Conservation (phyloP, 2,888 invertebrate species). For the Physocephala rufipes region DNA sequence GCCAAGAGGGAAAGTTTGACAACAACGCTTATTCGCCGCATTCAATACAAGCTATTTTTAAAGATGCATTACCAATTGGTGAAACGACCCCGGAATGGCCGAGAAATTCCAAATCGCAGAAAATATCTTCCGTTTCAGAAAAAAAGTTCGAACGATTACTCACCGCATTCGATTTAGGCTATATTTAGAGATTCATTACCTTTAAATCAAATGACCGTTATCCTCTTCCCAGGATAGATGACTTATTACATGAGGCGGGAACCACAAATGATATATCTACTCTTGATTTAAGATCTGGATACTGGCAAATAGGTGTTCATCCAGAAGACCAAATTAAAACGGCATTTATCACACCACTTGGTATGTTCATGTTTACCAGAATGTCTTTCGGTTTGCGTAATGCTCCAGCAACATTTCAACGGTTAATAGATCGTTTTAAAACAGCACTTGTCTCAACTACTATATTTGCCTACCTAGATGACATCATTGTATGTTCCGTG, state of each 20-base stretch:
- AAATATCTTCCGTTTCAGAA: no score
- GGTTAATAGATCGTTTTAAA: conserved; percentile 47
- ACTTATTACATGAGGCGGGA: no score
- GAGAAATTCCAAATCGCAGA: neutral
- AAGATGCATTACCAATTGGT: conserved; percentile 5
- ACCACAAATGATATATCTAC: no score
- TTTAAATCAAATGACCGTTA: no score
- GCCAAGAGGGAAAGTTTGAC: no score
- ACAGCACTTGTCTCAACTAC: conserved; percentile 40
- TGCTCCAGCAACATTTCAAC: conserved; percentile 47
- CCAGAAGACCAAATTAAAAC: conserved; percentile 52
- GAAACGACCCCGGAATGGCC: no score
- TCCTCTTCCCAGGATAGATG: no score
- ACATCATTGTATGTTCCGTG: conserved; percentile 48
- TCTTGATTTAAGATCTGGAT: no score
- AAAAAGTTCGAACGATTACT: conserved; percentile 14
- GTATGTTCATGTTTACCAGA: conserved; percentile 50
- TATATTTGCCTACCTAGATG: conserved; percentile 52
- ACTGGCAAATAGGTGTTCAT: neutral
- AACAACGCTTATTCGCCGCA: conserved; percentile 26
- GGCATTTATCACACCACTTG: conserved; percentile 55
- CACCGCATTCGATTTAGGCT: conserved; percentile 16
- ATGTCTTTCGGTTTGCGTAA: neutral
- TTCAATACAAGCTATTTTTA: conserved; percentile 19
- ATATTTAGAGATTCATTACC: conserved; percentile 24